Base-by-base conservation (phyloP, 2,113 vertebrate genomes). In the Sceloporus undulatus region DNA sequence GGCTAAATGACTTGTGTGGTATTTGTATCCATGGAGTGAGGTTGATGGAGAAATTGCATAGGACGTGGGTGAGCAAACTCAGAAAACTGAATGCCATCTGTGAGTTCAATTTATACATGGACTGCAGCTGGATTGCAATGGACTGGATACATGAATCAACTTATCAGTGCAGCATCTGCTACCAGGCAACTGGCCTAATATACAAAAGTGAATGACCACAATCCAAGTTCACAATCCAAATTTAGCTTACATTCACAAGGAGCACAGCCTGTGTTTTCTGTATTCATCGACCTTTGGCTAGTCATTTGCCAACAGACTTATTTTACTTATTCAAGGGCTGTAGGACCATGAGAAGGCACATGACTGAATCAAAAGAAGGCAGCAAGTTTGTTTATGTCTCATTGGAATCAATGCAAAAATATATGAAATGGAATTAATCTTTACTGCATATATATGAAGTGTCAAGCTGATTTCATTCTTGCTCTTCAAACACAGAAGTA, bases 341-440 rank as follows among this genome's bases (percentile, higher is more conserved):
- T 21, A 11, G 23, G 75, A 77, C 9, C 4, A 48, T 27, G 9
- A 77, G 11, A 5, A 77, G 19, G 21, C 19, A 48, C 19, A 48
- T 38, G 9, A 38, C 34, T 75, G 73, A 81, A 66, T 82, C 5
- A 27, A 66, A 82, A 82, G 59, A 68, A 62, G 38, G 40, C 25
- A 68, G 40, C 48, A 38, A 48, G 40, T 27, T 82, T 82, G 40
- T n/a, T n/a, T n/a, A n/a, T n/a, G n/a, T 82, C 62, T 48, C 81
- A 42, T 68, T 29, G 40, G 40, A 65, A 82, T 6, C 81, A 82
- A 82, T 70, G 65, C 81, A 82, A 82, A 48, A 70, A 82, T 82
- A 82, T 82, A 68, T 82, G 40, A 70, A 66, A 82, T 68, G 18
- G 81, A 13, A 68, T 82, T 82, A 82, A 68, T 68, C 81, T 82